A percentile compares a stretch with the other conserved stretches of the same genome.
Evolutionary conservation across 2,113 vertebrate species (phyloP).

Genomic region (Barnardius zonarius): DNA sequence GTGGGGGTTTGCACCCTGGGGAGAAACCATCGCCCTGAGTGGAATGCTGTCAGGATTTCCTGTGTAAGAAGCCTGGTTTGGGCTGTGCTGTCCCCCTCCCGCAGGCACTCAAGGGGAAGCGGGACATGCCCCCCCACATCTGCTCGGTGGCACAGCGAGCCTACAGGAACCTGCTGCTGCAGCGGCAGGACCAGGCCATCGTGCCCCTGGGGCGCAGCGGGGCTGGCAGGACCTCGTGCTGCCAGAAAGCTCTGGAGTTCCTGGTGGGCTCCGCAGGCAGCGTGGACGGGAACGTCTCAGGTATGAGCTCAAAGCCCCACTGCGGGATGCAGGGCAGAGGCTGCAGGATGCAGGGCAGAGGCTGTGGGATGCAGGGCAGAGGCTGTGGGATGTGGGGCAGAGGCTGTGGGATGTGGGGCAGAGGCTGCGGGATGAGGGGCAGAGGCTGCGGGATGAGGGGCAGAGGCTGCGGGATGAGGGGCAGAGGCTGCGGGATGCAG

Average conservation of each 20-base stretch:
- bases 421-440: too few relatives aligned
- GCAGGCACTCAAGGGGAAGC: conserved; percentile 43
- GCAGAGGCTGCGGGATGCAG: background rate
- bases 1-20: background rate
- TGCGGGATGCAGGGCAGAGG: background rate
- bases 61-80: background rate
- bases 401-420: background rate
- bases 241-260: conserved; percentile 77
- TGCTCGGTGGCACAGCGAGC: conserved; percentile 79
- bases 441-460: background rate
- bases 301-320: rapidly evolving
- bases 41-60: background rate
- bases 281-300: conserved; percentile 70
- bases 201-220: conserved; percentile 85
- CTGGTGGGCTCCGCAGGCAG: conserved; percentile 83
- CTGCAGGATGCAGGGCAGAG: background rate
- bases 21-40: rapidly evolving
- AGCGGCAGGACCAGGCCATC: conserved; percentile 84
- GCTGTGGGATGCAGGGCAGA: background rate
- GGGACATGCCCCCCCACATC: conserved; percentile 74
- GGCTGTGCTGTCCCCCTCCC: background rate
- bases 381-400: background rate
- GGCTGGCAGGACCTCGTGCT: conserved; percentile 83
- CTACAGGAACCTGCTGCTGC: conserved; percentile 81
- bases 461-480: background rate